Conservation (phyloP, 2,888 invertebrate genomes). For the Caenorhabditis drosophilae region DNA sequence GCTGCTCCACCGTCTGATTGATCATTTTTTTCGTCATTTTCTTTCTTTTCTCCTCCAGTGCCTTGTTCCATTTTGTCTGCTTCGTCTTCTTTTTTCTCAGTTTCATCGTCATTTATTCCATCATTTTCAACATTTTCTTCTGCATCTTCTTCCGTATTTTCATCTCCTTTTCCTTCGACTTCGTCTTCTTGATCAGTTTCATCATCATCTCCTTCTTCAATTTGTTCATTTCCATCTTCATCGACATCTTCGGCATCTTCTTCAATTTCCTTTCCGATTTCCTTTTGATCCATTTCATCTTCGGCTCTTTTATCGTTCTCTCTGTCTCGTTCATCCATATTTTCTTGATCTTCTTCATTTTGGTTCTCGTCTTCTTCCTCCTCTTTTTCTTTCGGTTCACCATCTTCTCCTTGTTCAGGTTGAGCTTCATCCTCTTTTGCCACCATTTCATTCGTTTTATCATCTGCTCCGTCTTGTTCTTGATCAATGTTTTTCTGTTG, state of each 20-base stretch:
- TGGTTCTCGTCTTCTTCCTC: conserved; percentile 65
- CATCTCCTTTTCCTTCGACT: conserved; percentile 50
- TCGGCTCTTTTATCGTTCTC: conserved; percentile 70
- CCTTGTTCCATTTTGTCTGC: conserved; percentile 38
- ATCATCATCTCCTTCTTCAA: conserved; percentile 11
- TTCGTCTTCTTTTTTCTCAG: conserved; percentile 38
- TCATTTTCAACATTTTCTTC: conserved; percentile 33
- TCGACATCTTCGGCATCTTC: conserved; percentile 71
- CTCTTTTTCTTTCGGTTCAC: conserved; percentile 21
- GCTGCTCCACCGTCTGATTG: conserved; percentile 40
- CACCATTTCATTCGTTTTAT: conserved; percentile 71
- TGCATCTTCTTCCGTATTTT: conserved; percentile 50
- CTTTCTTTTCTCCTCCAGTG: conserved; percentile 39
- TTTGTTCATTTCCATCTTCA: conserved; percentile 62
- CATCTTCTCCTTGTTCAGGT: conserved; percentile 71
- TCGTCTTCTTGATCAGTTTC: conserved; percentile 73
- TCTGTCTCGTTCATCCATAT: conserved; percentile 24
- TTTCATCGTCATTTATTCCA: conserved; percentile 17
- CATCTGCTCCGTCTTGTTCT: conserved; percentile 50
- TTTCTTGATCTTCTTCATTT: conserved; percentile 73
- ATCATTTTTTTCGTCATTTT: conserved; percentile 42
- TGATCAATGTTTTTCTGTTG: conserved; percentile 77
- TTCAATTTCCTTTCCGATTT: conserved; percentile 67
- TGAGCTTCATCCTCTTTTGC: conserved; percentile 67
- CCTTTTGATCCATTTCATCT: conserved; percentile 51